Conservation (phyloP, 2,113 vertebrate species). For the Rallus limicola region DNA sequence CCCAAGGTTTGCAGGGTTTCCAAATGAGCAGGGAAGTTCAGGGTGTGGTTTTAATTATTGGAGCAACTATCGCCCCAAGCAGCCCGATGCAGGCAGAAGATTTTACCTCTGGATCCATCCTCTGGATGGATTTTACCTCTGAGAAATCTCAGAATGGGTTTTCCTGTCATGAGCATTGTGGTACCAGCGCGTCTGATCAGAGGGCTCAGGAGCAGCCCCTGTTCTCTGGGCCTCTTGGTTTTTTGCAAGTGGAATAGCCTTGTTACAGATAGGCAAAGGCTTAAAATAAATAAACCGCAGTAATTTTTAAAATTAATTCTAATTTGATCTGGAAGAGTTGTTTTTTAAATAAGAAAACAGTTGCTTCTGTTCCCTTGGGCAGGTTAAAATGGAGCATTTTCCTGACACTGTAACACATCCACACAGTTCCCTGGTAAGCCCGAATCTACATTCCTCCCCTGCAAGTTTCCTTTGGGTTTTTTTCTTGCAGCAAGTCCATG, state of each 20-base stretch:
- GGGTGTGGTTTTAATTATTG: neutral
- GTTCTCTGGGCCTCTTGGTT: neutral
- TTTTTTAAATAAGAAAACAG: neutral
- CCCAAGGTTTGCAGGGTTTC: neutral
- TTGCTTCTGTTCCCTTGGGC: neutral
- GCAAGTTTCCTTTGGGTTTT: neutral
- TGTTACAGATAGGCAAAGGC: neutral
- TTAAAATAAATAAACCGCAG: neutral
- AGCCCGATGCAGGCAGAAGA: neutral
- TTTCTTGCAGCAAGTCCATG: accelerated
- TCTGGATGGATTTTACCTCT: neutral
- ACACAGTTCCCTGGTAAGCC: neutral
- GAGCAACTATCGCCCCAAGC: accelerated
- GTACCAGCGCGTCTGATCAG: neutral
- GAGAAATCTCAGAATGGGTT: neutral
- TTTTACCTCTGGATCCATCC: no score
- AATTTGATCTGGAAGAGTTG: neutral
- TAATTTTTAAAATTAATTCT: neutral
- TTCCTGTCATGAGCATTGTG: neutral
- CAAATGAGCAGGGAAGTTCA: neutral
- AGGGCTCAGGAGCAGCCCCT: neutral
- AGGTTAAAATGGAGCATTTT: neutral
- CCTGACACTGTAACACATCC: neutral
- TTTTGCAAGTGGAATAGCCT: neutral
- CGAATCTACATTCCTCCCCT: neutral